Conservation (phyloP, 1,140 invertebrate genomes). For the Pomacea maculata region DNA sequence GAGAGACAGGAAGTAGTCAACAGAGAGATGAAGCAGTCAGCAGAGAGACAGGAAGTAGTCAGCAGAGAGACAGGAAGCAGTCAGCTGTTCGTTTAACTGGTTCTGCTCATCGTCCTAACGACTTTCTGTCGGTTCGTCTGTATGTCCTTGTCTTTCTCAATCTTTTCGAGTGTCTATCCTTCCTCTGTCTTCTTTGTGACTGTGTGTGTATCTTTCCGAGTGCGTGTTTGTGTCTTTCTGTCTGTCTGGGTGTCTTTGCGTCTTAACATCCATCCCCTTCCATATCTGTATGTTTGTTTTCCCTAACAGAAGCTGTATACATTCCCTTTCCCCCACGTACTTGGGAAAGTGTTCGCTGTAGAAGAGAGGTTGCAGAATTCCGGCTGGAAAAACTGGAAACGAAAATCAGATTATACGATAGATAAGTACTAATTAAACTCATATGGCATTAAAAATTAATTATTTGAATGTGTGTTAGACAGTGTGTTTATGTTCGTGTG, state of each 20-base stretch:
- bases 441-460: not conserved
- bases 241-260: too few species aligned
- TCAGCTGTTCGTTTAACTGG: conserved; percentile 33
- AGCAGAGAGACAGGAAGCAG: too few species aligned
- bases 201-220: too few species aligned
- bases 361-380: conserved; percentile 74
- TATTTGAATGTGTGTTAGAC: not conserved
- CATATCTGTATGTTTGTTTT: too few species aligned
- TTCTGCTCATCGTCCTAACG: not conserved
- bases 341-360: conserved; percentile 70
- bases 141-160: not conserved
- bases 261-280: too few species aligned
- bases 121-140: not conserved
- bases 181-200: too few species aligned
- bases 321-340: conserved; percentile 49
- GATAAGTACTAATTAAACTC: not conserved
- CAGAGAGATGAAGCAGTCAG: conserved; percentile 32
- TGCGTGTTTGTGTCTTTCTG: too few species aligned
- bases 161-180: too few species aligned
- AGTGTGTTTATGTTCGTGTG: not conserved
- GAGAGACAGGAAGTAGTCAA: conserved; percentile 4
- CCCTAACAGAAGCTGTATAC: too few species aligned
- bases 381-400: conserved; percentile 70
- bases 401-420: conserved; percentile 5
- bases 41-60: conserved; percentile 17